A percentile compares a stretch with the other conserved stretches of the same genome.
These are phyloP conservation scores for Taphrorychus bicolor DNA, from an alignment of 2,888 invertebrate genomes.

Conservation along the genomic window DNA sequence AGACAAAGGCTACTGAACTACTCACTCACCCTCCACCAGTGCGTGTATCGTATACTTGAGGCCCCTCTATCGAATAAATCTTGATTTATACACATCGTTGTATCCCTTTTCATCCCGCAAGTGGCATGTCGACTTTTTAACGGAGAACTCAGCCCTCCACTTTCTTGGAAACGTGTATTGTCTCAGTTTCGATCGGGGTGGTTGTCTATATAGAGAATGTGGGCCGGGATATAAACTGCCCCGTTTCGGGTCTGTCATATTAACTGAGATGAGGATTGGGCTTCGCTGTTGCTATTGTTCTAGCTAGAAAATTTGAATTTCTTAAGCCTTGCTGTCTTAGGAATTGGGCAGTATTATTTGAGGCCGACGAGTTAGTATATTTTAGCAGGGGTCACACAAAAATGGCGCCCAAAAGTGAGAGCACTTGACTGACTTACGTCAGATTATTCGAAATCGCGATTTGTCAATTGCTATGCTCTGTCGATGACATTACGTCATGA, in stretches of 20 bases:
- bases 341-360: too few species aligned
- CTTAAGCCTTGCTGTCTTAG: too few species aligned
- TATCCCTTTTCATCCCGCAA: slow-evolving; percentile 29
- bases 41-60: not conserved
- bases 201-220: slow-evolving; percentile 13
- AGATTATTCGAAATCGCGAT: too few species aligned
- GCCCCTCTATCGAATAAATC: slow-evolving; percentile 20
- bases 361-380: too few species aligned
- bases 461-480: too few species aligned
- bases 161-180: slow-evolving; percentile 24
- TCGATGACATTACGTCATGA: too few species aligned
- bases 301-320: too few species aligned
- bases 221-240: slow-evolving; percentile 19
- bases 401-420: too few species aligned
- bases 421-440: too few species aligned
- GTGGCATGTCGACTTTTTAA: slow-evolving; percentile 32
- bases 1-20: not conserved
- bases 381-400: too few species aligned
- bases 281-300: not conserved
- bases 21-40: slow-evolving; percentile 23
- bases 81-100: slow-evolving; percentile 27
- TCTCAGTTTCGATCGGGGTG: slow-evolving; percentile 13
- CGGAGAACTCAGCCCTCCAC: slow-evolving; percentile 15
- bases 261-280: not conserved
- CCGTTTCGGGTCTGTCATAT: slow-evolving; percentile 20